A percentile compares a stretch with the other conserved stretches of the same genome.
phyloP scores from a whole-genome alignment of 2,888 invertebrate genomes.

The Drosophila neotestacea region DNA sequence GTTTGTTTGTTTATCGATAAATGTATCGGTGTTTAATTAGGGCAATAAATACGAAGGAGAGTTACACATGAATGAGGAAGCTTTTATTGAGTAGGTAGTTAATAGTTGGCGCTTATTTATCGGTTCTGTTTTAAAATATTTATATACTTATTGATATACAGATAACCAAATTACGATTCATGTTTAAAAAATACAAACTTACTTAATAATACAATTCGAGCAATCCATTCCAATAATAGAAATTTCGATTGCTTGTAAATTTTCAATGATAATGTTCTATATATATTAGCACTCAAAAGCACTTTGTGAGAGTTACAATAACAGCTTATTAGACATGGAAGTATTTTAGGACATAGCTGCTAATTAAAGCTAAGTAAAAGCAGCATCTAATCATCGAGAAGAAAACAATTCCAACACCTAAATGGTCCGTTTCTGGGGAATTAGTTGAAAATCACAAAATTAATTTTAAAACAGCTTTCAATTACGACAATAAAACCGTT shows the following conservation, averaged over 20 bases:
- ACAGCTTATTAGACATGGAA: not conserved
- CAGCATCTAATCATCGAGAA: not conserved
- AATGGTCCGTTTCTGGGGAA: slow-evolving; percentile 10
- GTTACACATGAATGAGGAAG: not conserved
- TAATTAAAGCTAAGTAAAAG: slow-evolving; percentile 15
- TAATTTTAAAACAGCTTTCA: slow-evolving; percentile 44
- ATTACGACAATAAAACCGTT: slow-evolving; percentile 16
- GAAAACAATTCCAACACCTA: slow-evolving; percentile 1
- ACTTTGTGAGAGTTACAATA: not conserved
- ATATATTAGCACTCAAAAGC: no score
- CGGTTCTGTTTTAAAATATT: no score
- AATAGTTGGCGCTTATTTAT: not conserved
- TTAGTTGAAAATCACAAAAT: slow-evolving; percentile 14
- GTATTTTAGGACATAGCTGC: slow-evolving; percentile 1
- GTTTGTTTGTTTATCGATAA: not conserved
- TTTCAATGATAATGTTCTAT: no score
- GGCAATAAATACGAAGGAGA: not conserved
- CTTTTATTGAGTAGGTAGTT: not conserved
- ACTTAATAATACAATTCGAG: no score
- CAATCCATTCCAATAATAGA: no score
- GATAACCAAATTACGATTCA: no score
- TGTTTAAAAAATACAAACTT: no score
- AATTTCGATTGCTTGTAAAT: no score
- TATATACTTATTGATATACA: no score
- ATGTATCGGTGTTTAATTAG: not conserved